A percentile compares a stretch with the other conserved stretches of the same genome.
Evolutionary conservation across 1,140 invertebrate species (phyloP).

Genomic region (Carcinoscorpius rotundicauda): DNA sequence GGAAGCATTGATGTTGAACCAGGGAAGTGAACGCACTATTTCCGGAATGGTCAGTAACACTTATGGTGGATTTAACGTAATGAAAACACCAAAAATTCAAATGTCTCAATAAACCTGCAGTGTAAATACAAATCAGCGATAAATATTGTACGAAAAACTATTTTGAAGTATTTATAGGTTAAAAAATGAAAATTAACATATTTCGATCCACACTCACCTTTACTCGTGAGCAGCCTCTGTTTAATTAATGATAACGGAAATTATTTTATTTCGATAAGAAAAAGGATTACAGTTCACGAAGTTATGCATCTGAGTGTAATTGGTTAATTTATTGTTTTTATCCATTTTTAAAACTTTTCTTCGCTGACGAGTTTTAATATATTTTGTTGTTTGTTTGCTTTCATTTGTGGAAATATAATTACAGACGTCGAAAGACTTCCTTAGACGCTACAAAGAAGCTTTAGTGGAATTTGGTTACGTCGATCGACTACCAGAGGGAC

Average conservation of each 20-base stretch:
- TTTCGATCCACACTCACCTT: no score
- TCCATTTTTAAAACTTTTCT: no score
- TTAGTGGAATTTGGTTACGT: constrained; percentile 33
- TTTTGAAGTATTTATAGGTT: neutral
- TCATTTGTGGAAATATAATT: constrained; percentile 20
- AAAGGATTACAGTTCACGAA: no score
- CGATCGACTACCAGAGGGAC: constrained; percentile 66
- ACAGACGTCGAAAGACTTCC: constrained; percentile 49
- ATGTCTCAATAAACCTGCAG: no score
- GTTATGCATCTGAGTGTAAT: no score
- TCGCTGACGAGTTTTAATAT: no score
- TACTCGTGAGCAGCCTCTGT: no score
- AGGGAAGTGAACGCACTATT: constrained; percentile 74
- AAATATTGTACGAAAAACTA: constrained; percentile 17
- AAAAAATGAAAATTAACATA: neutral
- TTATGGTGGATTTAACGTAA: constrained; percentile 26
- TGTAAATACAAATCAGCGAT: constrained; percentile 3
- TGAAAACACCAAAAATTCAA: neutral
- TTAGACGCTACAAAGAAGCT: constrained; percentile 53
- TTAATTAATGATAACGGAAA: no score
- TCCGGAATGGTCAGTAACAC: constrained; percentile 63
- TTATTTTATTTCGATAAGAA: no score
- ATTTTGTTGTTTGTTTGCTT: no score
- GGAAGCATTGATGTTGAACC: constrained; percentile 96
- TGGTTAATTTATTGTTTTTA: no score